Evolutionary conservation across 2,797 vertebrate genomes (phyloP).

Genomic region (Paratrypauchen microcephalus): DNA sequence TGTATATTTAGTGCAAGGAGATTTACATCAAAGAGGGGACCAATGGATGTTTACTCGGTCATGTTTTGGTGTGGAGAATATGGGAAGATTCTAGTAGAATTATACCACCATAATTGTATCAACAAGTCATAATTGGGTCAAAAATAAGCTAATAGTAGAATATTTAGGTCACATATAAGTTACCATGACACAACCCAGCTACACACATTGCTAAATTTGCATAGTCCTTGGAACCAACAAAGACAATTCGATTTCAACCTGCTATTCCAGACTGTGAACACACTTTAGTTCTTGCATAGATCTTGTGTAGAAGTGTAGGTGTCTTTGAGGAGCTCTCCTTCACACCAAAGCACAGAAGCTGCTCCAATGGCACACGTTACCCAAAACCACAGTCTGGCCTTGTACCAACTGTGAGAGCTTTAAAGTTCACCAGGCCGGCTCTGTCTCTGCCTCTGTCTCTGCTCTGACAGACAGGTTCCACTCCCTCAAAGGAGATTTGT

Average conservation of each 20-base stretch:
- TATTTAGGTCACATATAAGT: neutral
- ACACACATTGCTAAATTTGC: neutral
- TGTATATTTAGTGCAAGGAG: constrained; percentile 10
- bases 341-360: constrained; percentile 38
- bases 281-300: neutral
- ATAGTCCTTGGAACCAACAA: neutral
- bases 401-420: constrained; percentile 53
- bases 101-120: neutral
- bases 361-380: constrained; percentile 31
- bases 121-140: neutral
- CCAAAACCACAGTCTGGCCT: constrained; percentile 49
- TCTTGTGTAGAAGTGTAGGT: constrained; percentile 28
- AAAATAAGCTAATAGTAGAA: neutral
- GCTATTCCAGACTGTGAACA: neutral
- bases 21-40: constrained; percentile 58
- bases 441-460: constrained; percentile 39
- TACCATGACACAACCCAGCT: neutral
- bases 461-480: constrained; percentile 61
- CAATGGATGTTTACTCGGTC: constrained; percentile 52
- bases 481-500: constrained; percentile 68
- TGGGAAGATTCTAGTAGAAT: neutral
- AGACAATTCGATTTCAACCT: neutral
- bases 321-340: constrained; percentile 43
- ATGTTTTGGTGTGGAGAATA: constrained; percentile 41
- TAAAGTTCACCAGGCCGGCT: constrained; percentile 49